Evolutionary conservation across 2,888 invertebrate species (phyloP), one percentile per base, ranked within the genome.

Genomic region (Brachyopa scutellaris): DNA sequence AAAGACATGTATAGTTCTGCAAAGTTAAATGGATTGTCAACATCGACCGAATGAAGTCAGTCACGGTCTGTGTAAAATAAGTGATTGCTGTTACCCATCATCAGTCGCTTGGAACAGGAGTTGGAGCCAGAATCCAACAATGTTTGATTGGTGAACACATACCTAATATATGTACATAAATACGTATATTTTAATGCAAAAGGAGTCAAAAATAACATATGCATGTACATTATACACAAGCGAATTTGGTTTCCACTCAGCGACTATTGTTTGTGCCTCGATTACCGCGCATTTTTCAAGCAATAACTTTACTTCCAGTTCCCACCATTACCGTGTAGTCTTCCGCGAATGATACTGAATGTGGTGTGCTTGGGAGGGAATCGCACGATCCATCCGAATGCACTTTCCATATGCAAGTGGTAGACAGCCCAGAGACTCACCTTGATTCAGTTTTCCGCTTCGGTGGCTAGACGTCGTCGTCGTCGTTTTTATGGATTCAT

Each of bases 21-120:
- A 40, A 76, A 80, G 36, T 61, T 69, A 76, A 80, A 80, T 64
- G 76, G 76, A 80, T 69, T 80, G 80, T 80, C 80, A 80, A 80
- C 80, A 80, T 51, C 38, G 21, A 57, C 29, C 29, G 62, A 69
- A 31, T 47, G 36, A 57, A 80, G 23, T 64, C 62, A 57, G 76
- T 76, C 62, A 76, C 80, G 80, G 80, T 80, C 80, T 80, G 69
- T 36, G 80, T 17, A 57, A 26, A 23, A 31, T 76, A 80, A 80
- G 79, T 79, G 67, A 79, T 79, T 79, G 67, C 61, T 61, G 67
- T 73, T 74, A 73, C 66, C 79, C 73, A 53, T 74, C 79, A 79
- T 74, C 74, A 33, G 67, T 36, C 61, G 13, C 45, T 47, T 29
- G 55, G 13, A 61, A 55, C 55, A 74, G 23, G 38, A 15, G 17